These are phyloP conservation scores for Bicyclus anynana DNA, from an alignment of 1,140 invertebrate species.

Conservation along the genomic window DNA sequence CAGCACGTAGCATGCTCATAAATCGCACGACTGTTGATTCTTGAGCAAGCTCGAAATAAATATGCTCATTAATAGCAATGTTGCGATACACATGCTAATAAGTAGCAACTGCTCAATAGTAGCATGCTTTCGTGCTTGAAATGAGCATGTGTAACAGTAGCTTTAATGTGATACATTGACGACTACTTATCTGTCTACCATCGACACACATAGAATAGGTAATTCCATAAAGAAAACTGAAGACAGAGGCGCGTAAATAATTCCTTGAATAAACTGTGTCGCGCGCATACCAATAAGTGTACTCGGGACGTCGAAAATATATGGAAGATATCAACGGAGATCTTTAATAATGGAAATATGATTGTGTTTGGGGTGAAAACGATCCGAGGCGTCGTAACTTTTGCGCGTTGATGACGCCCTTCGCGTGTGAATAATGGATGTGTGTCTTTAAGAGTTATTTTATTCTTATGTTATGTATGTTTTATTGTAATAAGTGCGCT, in stretches of 20 bases:
- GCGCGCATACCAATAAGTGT: constrained; percentile 23
- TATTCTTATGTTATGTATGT: constrained; percentile 3
- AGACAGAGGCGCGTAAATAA: constrained; percentile 19
- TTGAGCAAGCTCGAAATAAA: no score
- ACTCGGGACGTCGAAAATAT: constrained; percentile 4
- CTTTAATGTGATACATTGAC: neutral
- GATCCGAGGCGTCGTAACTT: constrained; percentile 20
- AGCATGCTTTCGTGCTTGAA: no score
- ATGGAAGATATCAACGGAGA: constrained; percentile 21
- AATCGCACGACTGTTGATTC: no score
- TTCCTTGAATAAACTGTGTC: constrained; percentile 21
- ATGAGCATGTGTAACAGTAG: no score
- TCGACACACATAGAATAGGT: neutral
- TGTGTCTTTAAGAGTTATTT: constrained; percentile 20
- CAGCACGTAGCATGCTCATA: no score
- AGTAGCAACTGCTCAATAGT: no score
- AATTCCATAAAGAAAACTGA: neutral
- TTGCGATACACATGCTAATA: no score
- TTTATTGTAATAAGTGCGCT: no score
- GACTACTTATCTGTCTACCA: no score
- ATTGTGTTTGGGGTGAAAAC: constrained; percentile 28
- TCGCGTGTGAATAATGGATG: constrained; percentile 9
- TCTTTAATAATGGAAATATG: constrained; percentile 31
- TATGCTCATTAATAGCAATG: no score
- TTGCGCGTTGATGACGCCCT: constrained; percentile 11